These are phyloP conservation scores for Haliaeetus leucogaster DNA, from an alignment of 2,113 vertebrate species.

Conservation along the genomic window DNA sequence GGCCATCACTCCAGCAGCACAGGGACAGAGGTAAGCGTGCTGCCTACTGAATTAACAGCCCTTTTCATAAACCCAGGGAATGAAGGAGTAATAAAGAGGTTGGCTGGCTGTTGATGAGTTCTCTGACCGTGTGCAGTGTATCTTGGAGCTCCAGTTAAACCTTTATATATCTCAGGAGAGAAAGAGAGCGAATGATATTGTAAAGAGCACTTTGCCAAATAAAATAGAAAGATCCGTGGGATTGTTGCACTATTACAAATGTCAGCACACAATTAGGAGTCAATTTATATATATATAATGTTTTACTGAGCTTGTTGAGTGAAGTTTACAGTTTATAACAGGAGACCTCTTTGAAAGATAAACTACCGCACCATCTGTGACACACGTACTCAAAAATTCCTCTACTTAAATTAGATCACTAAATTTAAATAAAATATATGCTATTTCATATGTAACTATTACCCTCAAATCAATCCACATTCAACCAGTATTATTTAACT, in stretches of 20 bases:
- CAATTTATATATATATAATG: not conserved
- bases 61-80: not conserved
- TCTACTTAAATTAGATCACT: not conserved
- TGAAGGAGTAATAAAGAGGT: not conserved
- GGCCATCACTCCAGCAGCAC: not conserved
- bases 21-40: not conserved
- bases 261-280: conserved; percentile 13
- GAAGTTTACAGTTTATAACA: not conserved
- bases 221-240: not conserved
- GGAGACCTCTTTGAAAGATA: not conserved
- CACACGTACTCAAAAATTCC: not conserved
- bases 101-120: conserved; percentile 12
- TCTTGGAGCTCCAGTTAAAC: conserved; percentile 37
- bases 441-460: not conserved
- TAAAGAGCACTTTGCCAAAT: conserved; percentile 24
- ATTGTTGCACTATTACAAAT: not conserved
- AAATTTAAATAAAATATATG: not conserved
- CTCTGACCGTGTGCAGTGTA: not conserved
- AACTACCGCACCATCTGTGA: not conserved
- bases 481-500: not conserved
- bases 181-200: not conserved
- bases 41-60: conserved; percentile 8
- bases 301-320: not conserved
- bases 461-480: not conserved
- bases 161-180: not conserved